phyloP scores from a whole-genome alignment of 2,113 vertebrate genomes.

The Ptilonorhynchus violaceus region DNA sequence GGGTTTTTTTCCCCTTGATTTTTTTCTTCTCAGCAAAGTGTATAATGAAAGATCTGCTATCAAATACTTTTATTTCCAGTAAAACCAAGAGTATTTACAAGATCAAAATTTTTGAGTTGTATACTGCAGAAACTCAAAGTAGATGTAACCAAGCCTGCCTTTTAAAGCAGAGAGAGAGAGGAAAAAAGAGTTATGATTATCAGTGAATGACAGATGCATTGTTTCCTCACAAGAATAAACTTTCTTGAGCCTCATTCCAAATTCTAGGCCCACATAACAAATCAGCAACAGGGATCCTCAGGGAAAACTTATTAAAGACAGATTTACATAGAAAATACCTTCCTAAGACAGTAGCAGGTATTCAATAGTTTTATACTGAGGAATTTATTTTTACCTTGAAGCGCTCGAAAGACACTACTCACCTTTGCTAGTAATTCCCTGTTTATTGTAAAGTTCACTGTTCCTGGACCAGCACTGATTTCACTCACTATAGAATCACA shows the following conservation, averaged over 20 bases:
- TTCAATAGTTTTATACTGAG: neutral
- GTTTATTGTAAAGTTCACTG: slow-evolving; percentile 87
- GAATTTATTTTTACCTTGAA: neutral
- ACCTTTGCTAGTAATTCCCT: slow-evolving; percentile 87
- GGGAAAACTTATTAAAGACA: neutral
- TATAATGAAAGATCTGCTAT: neutral
- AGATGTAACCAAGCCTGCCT: neutral
- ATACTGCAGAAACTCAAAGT: neutral
- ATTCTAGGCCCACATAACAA: neutral
- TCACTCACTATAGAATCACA: slow-evolving; percentile 83
- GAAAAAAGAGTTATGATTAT: neutral
- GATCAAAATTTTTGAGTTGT: neutral
- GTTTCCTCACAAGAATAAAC: neutral
- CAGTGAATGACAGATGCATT: neutral
- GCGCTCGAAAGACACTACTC: slow-evolving; percentile 5
- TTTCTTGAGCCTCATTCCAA: neutral
- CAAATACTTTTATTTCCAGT: neutral
- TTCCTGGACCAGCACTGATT: slow-evolving; percentile 74
- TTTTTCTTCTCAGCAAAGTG: neutral
- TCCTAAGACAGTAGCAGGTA: neutral
- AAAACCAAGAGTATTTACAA: neutral
- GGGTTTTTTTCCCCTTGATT: no score
- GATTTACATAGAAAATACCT: neutral
- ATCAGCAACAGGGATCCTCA: neutral
- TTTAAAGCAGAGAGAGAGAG: neutral